Base-by-base conservation (phyloP, 2,113 vertebrate genomes). In the Castor canadensis region DNA sequence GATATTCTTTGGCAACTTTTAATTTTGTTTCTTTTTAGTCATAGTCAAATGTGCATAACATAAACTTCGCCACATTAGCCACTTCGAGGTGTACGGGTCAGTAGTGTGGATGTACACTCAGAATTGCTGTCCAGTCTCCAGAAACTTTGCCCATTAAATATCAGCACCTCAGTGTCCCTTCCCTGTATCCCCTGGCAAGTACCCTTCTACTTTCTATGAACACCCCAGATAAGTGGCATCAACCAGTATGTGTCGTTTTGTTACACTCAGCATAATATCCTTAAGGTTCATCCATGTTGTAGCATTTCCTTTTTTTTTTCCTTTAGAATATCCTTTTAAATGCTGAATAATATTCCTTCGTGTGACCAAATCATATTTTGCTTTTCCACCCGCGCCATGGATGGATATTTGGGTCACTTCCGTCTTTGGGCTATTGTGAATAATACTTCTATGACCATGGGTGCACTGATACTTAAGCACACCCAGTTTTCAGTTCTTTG, bases 351-450 rank as follows among this genome's bases (percentile, higher is more conserved):
- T 30, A 8, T 4, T 75, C 69, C 5, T 1, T 20, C 47, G 19
- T 32, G 1, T 5, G 11, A 24, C 12, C 5, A 17, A 4, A 3
- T 35, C 32, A 6, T 16, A 0, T 15, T 32, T 16, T 66, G 22
- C 24, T 43, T 30, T 11, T 67, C 35, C 0, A 0, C 38, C 5
- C 28, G 35, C 3, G n/a, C 2, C 30, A 4, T n/a, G 1, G 12
- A 5, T 16, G 26, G 38, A 17, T n/a, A 8, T 28, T 3, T 38
- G 4, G n/a, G 26, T 35, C 12, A 40, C 62, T 35, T 49, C 40
- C 45, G 0, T 35, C n/a, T 79, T 13, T 5, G 0, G 75, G 32
- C n/a, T 35, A 3, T 40, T 30, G 24, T 4, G 32, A 52, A 13
- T 2, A 2, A 16, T 35, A 49, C 9, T 60, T 20, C 60, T 6